phyloP scores from a whole-genome alignment of 2,113 vertebrate species.

The Mus musculus region DNA sequence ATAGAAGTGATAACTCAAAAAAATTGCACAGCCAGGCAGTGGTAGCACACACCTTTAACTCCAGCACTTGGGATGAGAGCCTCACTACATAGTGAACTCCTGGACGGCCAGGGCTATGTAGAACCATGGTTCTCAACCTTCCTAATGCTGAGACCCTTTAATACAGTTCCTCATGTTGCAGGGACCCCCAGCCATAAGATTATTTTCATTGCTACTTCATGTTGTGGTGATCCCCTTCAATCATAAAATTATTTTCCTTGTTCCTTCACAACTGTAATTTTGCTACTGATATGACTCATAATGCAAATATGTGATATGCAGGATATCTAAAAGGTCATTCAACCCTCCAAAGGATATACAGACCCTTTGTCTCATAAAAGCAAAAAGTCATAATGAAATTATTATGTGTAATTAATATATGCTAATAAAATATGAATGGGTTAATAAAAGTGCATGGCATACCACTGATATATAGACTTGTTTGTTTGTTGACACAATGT shows the following conservation, averaged over 20 bases:
- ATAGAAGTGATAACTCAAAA: not conserved
- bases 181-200: not conserved
- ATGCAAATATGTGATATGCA: not conserved
- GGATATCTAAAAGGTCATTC: not conserved
- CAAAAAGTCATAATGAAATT: not conserved
- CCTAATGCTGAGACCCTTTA: not conserved
- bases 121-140: not conserved
- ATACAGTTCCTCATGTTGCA: not conserved
- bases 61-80: not conserved
- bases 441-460: not conserved
- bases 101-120: not conserved
- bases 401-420: not conserved
- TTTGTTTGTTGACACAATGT: not conserved
- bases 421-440: not conserved
- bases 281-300: not conserved
- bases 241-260: not conserved
- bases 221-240: not conserved
- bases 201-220: not conserved
- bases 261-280: not conserved
- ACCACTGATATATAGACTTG: not conserved
- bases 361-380: not conserved
- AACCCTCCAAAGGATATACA: no score
- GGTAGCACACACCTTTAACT: not conserved
- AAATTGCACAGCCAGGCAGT: no score
- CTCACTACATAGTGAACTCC: not conserved